These are phyloP conservation scores for Hipparchia sbordonii DNA, from an alignment of 2,888 invertebrate species.

Conservation along the genomic window DNA sequence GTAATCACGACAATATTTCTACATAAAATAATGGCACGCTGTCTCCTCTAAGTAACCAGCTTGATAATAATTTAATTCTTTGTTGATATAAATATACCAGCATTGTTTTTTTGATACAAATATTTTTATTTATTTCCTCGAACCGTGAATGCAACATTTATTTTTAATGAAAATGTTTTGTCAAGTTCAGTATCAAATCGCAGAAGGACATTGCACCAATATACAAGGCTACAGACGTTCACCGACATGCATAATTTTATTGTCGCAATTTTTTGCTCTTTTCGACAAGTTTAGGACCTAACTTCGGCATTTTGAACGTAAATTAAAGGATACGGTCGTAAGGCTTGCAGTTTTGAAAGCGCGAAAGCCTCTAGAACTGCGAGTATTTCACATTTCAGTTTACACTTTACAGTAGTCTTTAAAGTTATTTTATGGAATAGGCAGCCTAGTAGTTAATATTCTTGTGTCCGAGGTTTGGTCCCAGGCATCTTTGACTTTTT, in stretches of 20 bases:
- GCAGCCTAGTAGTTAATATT: too few relatives aligned
- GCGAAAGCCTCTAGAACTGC: background rate
- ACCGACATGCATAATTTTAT: conserved; percentile 27
- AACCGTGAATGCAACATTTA: conserved; percentile 7
- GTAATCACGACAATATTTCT: too few relatives aligned
- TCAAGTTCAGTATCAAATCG: conserved; percentile 27
- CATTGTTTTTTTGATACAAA: background rate
- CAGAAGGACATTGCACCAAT: conserved; percentile 30
- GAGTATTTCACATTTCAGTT: too few relatives aligned
- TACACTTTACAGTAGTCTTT: too few relatives aligned
- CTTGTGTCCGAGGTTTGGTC: too few relatives aligned
- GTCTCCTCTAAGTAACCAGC: background rate
- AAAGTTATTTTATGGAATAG: too few relatives aligned
- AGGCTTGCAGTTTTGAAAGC: background rate
- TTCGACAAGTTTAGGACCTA: conserved; percentile 28
- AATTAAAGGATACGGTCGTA: background rate
- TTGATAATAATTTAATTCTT: background rate
- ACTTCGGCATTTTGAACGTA: conserved; percentile 30
- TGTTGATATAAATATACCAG: background rate
- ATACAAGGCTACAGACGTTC: conserved; percentile 22
- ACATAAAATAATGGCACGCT: too few relatives aligned
- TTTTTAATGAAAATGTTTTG: background rate
- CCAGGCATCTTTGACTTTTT: too few relatives aligned
- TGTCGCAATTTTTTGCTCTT: conserved; percentile 27
- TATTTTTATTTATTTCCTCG: background rate